Evolutionary conservation across 2,113 vertebrate species (phyloP).

Genomic region (Fulmarus glacialis): DNA sequence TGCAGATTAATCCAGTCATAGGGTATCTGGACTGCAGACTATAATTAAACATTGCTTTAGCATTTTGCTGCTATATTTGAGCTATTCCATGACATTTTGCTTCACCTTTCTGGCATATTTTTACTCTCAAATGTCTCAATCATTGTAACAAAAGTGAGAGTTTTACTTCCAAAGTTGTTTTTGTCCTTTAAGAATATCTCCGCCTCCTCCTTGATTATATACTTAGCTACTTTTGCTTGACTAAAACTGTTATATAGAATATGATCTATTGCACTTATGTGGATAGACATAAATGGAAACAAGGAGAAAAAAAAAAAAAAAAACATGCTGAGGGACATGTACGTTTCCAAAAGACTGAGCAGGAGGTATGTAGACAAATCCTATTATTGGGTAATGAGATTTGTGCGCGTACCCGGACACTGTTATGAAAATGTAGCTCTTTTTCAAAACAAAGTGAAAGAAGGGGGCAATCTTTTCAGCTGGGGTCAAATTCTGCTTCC

Average conservation of each 20-base stretch:
- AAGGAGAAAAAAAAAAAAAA: constrained; percentile 19
- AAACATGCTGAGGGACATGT: constrained; percentile 66
- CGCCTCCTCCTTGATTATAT: background rate
- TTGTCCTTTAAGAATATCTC: constrained; percentile 3
- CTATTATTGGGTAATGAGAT: constrained; percentile 78
- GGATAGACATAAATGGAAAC: constrained; percentile 64
- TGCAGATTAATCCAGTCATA: background rate
- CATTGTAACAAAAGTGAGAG: background rate
- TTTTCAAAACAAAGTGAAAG: constrained; percentile 63
- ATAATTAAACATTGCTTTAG: background rate
- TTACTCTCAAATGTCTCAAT: constrained; percentile 1
- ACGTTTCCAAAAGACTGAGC: constrained; percentile 67
- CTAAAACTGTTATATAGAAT: constrained; percentile 51
- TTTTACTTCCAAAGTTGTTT: background rate
- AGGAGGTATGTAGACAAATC: constrained; percentile 78
- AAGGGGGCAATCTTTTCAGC: constrained; percentile 54
- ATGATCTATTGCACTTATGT: constrained; percentile 59
- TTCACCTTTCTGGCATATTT: background rate
- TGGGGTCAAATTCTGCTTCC: constrained; percentile 66
- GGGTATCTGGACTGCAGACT: background rate
- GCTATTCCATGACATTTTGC: background rate
- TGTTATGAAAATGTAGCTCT: constrained; percentile 72
- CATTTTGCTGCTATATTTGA: background rate
- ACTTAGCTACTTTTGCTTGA: constrained; percentile 20
- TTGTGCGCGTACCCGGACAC: constrained; percentile 56